Evolutionary conservation across 2,113 vertebrate species (phyloP).

Genomic region (Thymallus thymallus): DNA sequence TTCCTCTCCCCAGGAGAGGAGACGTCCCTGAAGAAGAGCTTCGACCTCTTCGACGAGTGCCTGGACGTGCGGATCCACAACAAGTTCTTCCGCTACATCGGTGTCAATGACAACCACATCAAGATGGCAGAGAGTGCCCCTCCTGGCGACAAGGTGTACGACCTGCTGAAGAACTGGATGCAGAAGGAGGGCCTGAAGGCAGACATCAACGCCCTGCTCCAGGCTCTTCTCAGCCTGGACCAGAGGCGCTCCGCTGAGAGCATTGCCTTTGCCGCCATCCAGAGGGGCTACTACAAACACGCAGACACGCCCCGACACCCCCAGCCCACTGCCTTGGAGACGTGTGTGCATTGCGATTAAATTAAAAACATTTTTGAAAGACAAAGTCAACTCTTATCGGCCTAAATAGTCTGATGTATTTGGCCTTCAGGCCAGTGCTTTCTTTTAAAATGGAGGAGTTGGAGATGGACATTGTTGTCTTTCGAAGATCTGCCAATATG

Average conservation of each 20-base stretch:
- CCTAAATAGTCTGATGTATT: not conserved
- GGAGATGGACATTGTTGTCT: not conserved
- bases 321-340: not conserved
- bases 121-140: slow-evolving; percentile 64
- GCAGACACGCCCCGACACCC: slow-evolving; percentile 48
- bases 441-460: not conserved
- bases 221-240: slow-evolving; percentile 69
- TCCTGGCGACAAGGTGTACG: slow-evolving; percentile 73
- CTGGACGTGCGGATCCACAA: slow-evolving; percentile 76
- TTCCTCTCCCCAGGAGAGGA: slow-evolving; percentile 61
- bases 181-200: slow-evolving; percentile 75
- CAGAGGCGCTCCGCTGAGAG: slow-evolving; percentile 74
- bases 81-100: slow-evolving; percentile 76
- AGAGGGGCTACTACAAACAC: slow-evolving; percentile 70
- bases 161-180: slow-evolving; percentile 78
- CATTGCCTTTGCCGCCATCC: slow-evolving; percentile 67
- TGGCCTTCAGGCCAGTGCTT: not conserved
- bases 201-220: slow-evolving; percentile 74
- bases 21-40: slow-evolving; percentile 74
- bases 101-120: slow-evolving; percentile 74
- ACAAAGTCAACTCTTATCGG: not conserved
- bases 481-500: no score
- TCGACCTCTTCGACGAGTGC: slow-evolving; percentile 73
- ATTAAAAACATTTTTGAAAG: not conserved
- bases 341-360: not conserved